These are phyloP conservation scores for Amblyjoppa fuscipennis DNA, from an alignment of 2,888 invertebrate genomes.

Conservation along the genomic window DNA sequence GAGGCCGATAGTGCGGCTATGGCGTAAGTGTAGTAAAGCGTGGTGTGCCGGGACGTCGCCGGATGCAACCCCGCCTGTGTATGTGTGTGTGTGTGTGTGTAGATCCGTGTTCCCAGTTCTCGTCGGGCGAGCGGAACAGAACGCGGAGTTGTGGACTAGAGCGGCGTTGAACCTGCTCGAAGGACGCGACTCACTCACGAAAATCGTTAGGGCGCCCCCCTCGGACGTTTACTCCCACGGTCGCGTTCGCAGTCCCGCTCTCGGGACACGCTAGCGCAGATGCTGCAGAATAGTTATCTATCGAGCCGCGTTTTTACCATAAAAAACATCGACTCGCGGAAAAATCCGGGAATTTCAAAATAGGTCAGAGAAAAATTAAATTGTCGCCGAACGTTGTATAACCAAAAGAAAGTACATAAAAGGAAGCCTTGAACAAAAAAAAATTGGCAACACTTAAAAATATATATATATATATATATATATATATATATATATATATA, in stretches of 20 bases:
- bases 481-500: no score
- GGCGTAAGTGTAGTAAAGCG: conserved; percentile 27
- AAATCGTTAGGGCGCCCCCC: conserved; percentile 59
- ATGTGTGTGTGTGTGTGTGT: not conserved
- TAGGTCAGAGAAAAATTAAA: no score
- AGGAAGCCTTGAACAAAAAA: no score
- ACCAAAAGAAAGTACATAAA: no score
- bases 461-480: no score
- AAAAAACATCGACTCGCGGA: not conserved
- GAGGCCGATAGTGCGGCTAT: conserved; percentile 55
- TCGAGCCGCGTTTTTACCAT: not conserved
- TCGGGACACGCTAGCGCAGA: not conserved
- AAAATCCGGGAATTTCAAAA: no score
- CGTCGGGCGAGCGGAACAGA: not conserved
- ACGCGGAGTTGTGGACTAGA: conserved; percentile 21
- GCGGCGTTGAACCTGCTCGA: conserved; percentile 61
- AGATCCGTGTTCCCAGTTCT: not conserved
- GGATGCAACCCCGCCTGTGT: conserved; percentile 41
- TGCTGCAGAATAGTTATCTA: not conserved
- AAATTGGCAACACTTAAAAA: no score
- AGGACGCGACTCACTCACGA: conserved; percentile 65
- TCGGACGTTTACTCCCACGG: not conserved
- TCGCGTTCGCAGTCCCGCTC: not conserved
- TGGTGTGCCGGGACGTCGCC: conserved; percentile 58
- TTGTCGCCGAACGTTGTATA: no score